Evolutionary conservation across 2,113 vertebrate genomes (phyloP), one percentile per base, ranked within the genome.

Genomic region (Bufo gargarizans): DNA sequence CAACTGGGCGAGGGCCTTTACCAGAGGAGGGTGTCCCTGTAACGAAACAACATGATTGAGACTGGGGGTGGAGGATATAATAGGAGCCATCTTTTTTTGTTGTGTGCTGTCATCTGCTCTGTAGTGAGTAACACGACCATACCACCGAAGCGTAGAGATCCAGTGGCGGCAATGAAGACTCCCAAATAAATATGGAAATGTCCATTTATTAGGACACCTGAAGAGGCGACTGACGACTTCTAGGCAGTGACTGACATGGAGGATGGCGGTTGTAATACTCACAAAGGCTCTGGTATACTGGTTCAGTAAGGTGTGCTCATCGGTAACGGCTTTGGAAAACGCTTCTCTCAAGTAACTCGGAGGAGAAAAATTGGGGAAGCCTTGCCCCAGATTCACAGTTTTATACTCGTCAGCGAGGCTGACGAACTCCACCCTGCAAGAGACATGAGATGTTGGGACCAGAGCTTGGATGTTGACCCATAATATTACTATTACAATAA

Each of bases 211-310:
- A 33, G 33, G 33, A 33, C 33, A 33, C 33, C 33, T 33, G 33
- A 33, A 33, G 33, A 33, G 33, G 1, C 1, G 33, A 33, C 33
- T 33, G 33, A 33, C 33, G 33, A 33, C 33, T 33, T 33, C 33
- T 33, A 33, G 33, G 33, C 33, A 33, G 33, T 33, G 33, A 33
- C 33, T 33, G 33, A 33, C 33, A 19, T 56, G 82, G 19, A 71
- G 71, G 71, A 10, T 43, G n/a, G n/a, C 69, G 14, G 84, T 33
- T 50, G 33, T 85, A 55, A 71, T 20, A 92, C 98, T 93, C 93
- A 99, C 98, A 22, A 99, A 99, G 1, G 90, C 96, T 16, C 92
- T 92, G 3, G 98, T 99, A 61, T 99, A 99, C 93, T 99, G 98
- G 92, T 99, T 97, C 91, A 99, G 95, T 72, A 92, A 79, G 77